Evolutionary conservation across 2,113 vertebrate genomes (phyloP).

Genomic region (Camelus dromedarius): DNA sequence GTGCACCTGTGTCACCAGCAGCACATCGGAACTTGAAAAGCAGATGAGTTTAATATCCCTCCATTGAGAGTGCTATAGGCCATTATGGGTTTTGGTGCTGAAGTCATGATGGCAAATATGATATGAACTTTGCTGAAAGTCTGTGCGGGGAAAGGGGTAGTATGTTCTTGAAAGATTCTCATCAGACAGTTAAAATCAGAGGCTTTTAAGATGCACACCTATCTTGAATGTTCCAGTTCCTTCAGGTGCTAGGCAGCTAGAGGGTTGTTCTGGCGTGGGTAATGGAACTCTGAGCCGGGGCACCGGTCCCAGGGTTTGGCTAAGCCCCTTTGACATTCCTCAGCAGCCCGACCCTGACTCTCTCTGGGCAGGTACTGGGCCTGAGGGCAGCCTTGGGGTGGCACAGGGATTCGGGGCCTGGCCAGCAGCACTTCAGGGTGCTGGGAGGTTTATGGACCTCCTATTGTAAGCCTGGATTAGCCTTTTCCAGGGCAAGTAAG

Average conservation of each 20-base stretch:
- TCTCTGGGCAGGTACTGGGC: neutral
- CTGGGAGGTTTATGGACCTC: neutral
- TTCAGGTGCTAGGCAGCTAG: neutral
- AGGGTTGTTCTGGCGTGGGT: neutral
- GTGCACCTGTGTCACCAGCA: neutral
- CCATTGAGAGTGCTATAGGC: neutral
- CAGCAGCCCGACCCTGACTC: accelerated
- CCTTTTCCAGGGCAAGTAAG: neutral
- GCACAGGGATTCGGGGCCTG: neutral
- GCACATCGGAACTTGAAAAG: neutral
- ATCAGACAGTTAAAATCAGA: neutral
- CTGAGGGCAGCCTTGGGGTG: neutral
- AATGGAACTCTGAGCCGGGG: neutral
- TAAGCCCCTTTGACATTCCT: neutral
- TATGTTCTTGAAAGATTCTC: neutral
- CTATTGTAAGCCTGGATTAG: neutral
- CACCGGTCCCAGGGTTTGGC: neutral
- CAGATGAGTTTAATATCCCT: neutral
- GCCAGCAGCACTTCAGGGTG: neutral
- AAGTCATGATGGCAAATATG: neutral
- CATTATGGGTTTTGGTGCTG: neutral
- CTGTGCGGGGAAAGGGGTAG: too few species aligned
- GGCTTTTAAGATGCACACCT: neutral
- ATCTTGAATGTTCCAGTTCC: neutral
- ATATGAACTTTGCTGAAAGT: neutral